phyloP scores from a whole-genome alignment of 1,140 invertebrate genomes.

The Mya arenaria region DNA sequence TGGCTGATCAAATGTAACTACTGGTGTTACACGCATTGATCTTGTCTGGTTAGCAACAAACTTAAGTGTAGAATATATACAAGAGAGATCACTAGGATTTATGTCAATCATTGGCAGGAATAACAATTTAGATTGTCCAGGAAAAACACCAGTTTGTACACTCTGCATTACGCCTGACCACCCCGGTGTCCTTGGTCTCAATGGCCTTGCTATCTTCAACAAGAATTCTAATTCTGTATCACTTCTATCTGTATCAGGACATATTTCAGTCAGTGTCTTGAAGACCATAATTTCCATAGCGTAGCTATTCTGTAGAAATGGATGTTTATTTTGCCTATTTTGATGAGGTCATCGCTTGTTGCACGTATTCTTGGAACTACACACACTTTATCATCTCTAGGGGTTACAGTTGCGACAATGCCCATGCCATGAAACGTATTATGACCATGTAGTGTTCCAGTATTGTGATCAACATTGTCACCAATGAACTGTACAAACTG shows the following conservation, averaged over 20 bases:
- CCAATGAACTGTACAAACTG: constrained; percentile 62
- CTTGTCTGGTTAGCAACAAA: constrained; percentile 58
- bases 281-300: too few relatives aligned
- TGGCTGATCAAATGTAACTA: constrained; percentile 68
- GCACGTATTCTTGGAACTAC: constrained; percentile 31
- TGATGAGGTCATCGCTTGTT: constrained; percentile 37
- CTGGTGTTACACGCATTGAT: constrained; percentile 31
- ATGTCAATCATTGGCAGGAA: constrained; percentile 72
- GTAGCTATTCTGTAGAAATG: constrained; percentile 19
- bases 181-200: constrained; percentile 24
- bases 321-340: constrained; percentile 50
- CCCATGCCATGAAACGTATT: constrained; percentile 66
- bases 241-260: too few relatives aligned
- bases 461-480: constrained; percentile 66
- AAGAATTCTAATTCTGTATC: constrained; percentile 46
- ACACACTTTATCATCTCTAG: background rate
- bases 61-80: constrained; percentile 67
- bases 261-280: too few relatives aligned
- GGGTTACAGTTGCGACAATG: constrained; percentile 62
- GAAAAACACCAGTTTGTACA: constrained; percentile 45
- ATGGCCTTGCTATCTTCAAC: constrained; percentile 41
- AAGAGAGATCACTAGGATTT: constrained; percentile 66
- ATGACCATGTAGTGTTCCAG: constrained; percentile 52
- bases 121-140: constrained; percentile 58
- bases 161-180: constrained; percentile 57